Evolutionary conservation across 2,797 vertebrate species (phyloP).

Genomic region (Xenentodon cancila): DNA sequence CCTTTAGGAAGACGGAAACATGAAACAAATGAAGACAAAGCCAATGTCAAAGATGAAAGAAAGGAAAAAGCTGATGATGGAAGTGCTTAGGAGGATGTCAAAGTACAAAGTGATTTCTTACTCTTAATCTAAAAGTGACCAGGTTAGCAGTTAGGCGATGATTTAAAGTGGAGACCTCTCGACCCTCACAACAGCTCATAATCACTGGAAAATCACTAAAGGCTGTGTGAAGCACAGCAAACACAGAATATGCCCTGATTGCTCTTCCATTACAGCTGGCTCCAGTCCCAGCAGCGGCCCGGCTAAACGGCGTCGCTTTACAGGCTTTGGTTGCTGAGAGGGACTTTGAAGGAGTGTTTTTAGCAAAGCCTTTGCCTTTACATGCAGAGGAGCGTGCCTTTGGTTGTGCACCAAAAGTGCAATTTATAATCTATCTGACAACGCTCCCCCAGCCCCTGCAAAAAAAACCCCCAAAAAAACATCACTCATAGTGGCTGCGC

Average conservation of each 20-base stretch:
- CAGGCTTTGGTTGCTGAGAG: conserved; percentile 25
- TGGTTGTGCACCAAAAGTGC: conserved; percentile 63
- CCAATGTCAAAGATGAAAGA: conserved; percentile 32
- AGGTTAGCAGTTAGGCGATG: conserved; percentile 50
- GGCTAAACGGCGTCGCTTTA: not conserved
- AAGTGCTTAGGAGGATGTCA: conserved; percentile 5
- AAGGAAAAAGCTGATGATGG: conserved; percentile 20
- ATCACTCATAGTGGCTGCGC: conserved; percentile 76
- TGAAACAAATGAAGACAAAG: not conserved
- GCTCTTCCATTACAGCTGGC: conserved; percentile 34
- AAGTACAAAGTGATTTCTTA: conserved; percentile 41
- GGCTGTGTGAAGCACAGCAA: conserved; percentile 36
- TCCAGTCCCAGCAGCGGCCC: conserved; percentile 13
- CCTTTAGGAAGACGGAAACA: conserved; percentile 11
- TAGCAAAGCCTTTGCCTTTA: conserved; percentile 55
- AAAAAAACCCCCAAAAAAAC: conserved; percentile 40
- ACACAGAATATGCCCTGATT: conserved; percentile 56
- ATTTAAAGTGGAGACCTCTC: conserved; percentile 59
- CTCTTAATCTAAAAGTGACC: conserved; percentile 57
- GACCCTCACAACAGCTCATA: conserved; percentile 55
- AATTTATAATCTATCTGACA: conserved; percentile 80
- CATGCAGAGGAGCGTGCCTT: conserved; percentile 59
- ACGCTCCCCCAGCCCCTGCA: conserved; percentile 51
- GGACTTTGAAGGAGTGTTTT: conserved; percentile 70
- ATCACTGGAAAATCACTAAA: conserved; percentile 59